phyloP scores from a whole-genome alignment of 2,113 vertebrate genomes.

The Ammodytes marinus region DNA sequence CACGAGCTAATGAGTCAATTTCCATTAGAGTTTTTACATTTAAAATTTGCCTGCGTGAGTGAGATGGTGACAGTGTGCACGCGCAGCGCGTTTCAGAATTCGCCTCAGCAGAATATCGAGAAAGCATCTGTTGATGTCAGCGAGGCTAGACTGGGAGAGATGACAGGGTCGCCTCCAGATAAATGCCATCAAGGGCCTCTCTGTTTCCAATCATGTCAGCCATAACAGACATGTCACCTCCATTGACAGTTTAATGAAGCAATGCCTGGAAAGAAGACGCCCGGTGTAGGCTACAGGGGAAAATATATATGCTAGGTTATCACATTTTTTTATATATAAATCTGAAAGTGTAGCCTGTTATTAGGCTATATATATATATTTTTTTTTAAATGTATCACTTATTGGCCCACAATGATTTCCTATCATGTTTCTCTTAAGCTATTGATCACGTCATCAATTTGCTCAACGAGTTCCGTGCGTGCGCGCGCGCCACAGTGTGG shows the following conservation, averaged over 20 bases:
- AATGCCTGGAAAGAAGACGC: constrained; percentile 40
- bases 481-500: constrained; percentile 31
- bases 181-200: constrained; percentile 80
- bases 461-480: background rate
- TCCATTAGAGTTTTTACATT: background rate
- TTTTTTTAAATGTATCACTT: background rate
- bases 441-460: constrained; percentile 29
- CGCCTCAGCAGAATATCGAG: constrained; percentile 33
- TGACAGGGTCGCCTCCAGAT: constrained; percentile 80
- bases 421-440: background rate
- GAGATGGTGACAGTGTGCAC: background rate
- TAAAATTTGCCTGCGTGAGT: background rate
- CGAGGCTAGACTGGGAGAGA: constrained; percentile 41
- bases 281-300: constrained; percentile 30
- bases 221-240: constrained; percentile 79
- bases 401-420: background rate
- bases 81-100: background rate
- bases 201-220: constrained; percentile 82
- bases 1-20: background rate
- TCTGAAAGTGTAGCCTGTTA: background rate
- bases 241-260: constrained; percentile 81
- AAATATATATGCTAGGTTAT: background rate
- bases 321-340: background rate
- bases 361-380: background rate
- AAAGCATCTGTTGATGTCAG: constrained; percentile 74